Percentiles rank a stretch among this genome's conserved stretches.
phyloP scores from a whole-genome alignment of 2,797 vertebrate species.

The Gastrophryne carolinensis region DNA sequence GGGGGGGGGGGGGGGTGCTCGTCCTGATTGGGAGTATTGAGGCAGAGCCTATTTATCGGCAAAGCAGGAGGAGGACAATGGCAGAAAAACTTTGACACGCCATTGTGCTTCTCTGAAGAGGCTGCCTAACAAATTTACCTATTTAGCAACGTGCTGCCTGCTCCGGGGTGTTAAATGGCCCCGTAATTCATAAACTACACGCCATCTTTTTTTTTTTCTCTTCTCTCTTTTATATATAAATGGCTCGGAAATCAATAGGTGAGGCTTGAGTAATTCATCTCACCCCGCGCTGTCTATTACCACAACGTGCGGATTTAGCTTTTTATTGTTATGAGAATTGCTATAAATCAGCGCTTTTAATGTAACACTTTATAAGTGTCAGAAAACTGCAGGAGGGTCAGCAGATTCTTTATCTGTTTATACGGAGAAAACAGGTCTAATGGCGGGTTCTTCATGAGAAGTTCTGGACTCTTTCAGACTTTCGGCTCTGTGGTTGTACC shows the following conservation, averaged over 20 bases:
- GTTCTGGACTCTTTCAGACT: no score
- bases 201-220: not conserved
- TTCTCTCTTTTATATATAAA: constrained; percentile 4
- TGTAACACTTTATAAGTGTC: not conserved
- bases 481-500: no score
- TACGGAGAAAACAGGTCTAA: not conserved
- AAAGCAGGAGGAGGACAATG: constrained; percentile 73
- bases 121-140: constrained; percentile 58
- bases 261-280: constrained; percentile 14
- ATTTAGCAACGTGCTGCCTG: constrained; percentile 54
- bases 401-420: constrained; percentile 18
- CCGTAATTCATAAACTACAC: constrained; percentile 53
- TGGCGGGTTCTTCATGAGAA: no score
- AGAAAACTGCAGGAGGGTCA: not conserved
- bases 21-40: constrained; percentile 74
- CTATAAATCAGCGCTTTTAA: constrained; percentile 11
- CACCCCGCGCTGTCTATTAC: constrained; percentile 5
- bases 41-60: constrained; percentile 82
- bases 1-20: constrained; percentile 75
- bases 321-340: constrained; percentile 18
- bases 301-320: not conserved
- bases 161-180: constrained; percentile 51
- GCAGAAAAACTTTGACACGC: constrained; percentile 76
- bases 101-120: constrained; percentile 58
- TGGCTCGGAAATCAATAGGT: constrained; percentile 13